Conservation (phyloP, 2,888 invertebrate species). For the Pteria penguin region DNA sequence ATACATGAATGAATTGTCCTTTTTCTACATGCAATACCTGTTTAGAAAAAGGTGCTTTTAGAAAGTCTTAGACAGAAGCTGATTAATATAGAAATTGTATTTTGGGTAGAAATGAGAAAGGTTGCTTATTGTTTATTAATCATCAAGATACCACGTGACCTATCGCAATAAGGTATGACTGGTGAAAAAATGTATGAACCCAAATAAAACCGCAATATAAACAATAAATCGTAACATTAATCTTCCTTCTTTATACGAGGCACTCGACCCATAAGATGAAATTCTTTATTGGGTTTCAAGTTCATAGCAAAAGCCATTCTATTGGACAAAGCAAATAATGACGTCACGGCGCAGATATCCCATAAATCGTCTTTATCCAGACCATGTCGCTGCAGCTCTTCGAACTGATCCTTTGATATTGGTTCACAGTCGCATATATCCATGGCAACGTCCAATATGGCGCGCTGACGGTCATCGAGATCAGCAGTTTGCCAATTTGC, state of each 20-base stretch:
- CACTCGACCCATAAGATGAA: constrained; percentile 70
- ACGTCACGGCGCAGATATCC: constrained; percentile 72
- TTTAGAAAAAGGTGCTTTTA: too few species aligned
- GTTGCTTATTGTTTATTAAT: too few species aligned
- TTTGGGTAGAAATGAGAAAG: too few species aligned
- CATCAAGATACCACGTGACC: too few species aligned
- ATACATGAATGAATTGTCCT: too few species aligned
- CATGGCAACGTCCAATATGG: constrained; percentile 72
- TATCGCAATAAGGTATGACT: too few species aligned
- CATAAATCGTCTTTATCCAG: constrained; percentile 71
- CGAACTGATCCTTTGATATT: constrained; percentile 58
- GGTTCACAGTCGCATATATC: constrained; percentile 63
- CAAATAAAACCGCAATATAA: too few species aligned
- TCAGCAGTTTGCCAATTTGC: constrained; percentile 69
- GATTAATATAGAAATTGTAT: too few species aligned
- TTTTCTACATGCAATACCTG: too few species aligned
- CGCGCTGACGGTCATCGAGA: constrained; percentile 64
- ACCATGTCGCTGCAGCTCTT: constrained; percentile 62
- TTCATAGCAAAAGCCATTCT: constrained; percentile 69
- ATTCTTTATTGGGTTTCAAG: constrained; percentile 72
- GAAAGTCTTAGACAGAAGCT: too few species aligned
- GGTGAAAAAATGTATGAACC: too few species aligned
- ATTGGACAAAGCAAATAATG: constrained; percentile 74
- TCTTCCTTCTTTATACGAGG: constrained; percentile 47
- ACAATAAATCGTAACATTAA: too few species aligned